Evolutionary conservation across 1,140 invertebrate genomes (phyloP).

Genomic region (Pogonus chalceus): DNA sequence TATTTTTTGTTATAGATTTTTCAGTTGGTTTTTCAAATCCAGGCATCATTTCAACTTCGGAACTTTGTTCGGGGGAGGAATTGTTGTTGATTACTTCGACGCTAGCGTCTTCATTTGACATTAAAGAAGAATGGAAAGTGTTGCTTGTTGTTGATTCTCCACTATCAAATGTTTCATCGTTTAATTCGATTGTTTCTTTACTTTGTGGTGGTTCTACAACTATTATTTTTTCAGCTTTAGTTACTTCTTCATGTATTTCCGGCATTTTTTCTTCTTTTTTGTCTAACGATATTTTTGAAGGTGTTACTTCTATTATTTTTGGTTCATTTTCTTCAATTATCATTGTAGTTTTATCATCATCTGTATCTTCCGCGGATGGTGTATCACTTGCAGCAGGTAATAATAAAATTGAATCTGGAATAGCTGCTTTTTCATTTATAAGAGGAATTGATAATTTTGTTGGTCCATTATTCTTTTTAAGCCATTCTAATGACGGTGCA

Average conservation of each 20-base stretch:
- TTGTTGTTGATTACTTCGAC: constrained; percentile 13
- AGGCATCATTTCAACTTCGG: constrained; percentile 17
- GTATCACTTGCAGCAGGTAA: constrained; percentile 20
- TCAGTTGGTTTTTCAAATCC: constrained; percentile 9
- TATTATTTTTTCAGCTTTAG: not conserved
- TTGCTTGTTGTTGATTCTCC: constrained; percentile 24
- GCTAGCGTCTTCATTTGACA: constrained; percentile 26
- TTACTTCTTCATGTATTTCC: not conserved
- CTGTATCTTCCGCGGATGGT: not conserved
- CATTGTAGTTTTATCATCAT: not conserved
- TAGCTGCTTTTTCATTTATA: constrained; percentile 17
- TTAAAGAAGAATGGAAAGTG: constrained; percentile 14
- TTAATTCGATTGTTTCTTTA: constrained; percentile 26
- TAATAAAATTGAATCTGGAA: constrained; percentile 21
- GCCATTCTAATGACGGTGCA: constrained; percentile 14
- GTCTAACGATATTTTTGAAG: too few species aligned
- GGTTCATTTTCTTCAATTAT: not conserved
- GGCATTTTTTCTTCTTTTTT: not conserved
- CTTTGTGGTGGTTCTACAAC: constrained; percentile 10
- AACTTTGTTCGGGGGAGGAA: not conserved
- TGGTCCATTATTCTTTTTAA: constrained; percentile 15
- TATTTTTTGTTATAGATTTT: not conserved
- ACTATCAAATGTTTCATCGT: constrained; percentile 20
- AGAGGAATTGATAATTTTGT: constrained; percentile 6
- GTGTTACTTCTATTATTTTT: not conserved